phyloP scores from a whole-genome alignment of 2,797 vertebrate genomes.

The Cuniculus paca region DNA sequence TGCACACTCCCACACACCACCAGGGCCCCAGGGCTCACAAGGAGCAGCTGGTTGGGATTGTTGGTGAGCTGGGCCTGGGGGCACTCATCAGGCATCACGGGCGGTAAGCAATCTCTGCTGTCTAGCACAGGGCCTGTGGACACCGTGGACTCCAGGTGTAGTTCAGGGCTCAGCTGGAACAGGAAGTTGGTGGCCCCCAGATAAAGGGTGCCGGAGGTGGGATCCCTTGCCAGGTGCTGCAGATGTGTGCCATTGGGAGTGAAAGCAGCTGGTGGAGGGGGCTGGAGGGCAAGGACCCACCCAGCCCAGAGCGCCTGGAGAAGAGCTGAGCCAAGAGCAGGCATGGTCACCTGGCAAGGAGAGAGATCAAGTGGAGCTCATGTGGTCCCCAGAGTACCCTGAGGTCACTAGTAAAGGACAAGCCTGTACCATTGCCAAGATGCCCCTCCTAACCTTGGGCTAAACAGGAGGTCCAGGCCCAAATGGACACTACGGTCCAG shows the following conservation, averaged over 20 bases:
- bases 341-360: slow-evolving; percentile 83
- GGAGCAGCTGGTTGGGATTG: slow-evolving; percentile 97
- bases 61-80: slow-evolving; percentile 93
- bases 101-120: slow-evolving; percentile 97
- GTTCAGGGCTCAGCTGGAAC: slow-evolving; percentile 93
- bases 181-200: slow-evolving; percentile 95
- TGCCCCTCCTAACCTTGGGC: neutral
- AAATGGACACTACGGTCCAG: neutral
- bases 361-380: neutral
- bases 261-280: slow-evolving; percentile 61
- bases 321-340: slow-evolving; percentile 77
- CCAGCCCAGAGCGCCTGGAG: slow-evolving; percentile 80
- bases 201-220: slow-evolving; percentile 93
- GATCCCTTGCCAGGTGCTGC: slow-evolving; percentile 95
- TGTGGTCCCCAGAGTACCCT: neutral
- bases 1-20: slow-evolving; percentile 97
- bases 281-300: slow-evolving; percentile 71
- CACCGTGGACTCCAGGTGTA: slow-evolving; percentile 89
- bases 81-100: slow-evolving; percentile 93
- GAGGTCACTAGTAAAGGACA: neutral
- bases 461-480: neutral
- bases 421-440: neutral
- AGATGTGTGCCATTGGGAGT: slow-evolving; percentile 91
- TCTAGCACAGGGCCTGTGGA: slow-evolving; percentile 94
- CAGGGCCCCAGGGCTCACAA: slow-evolving; percentile 94